Evolutionary conservation across 2,888 invertebrate genomes (phyloP).

Genomic region (Heteromyza rotundicornis): DNA sequence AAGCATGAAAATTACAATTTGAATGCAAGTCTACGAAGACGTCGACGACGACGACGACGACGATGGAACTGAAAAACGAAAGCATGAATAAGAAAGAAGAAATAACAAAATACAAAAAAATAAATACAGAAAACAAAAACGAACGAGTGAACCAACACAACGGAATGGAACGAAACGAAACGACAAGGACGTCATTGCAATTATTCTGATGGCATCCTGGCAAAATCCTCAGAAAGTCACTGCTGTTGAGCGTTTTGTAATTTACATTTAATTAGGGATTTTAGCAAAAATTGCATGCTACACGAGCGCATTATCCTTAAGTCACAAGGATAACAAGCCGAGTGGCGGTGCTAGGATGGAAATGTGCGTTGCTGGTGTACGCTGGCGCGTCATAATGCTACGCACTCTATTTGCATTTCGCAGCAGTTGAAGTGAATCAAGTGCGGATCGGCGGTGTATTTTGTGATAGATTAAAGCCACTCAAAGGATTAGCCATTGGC

Average conservation of each 20-base stretch:
- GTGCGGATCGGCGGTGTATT: background rate
- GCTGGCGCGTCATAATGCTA: background rate
- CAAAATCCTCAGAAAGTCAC: background rate
- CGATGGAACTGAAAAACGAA: background rate
- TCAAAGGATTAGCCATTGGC: constrained; percentile 37
- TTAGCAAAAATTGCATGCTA: constrained; percentile 39
- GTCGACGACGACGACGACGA: too few relatives aligned
- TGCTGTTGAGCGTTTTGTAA: constrained; percentile 48
- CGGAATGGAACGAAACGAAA: background rate
- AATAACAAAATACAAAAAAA: background rate
- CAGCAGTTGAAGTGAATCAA: constrained; percentile 6
- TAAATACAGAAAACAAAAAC: too few relatives aligned
- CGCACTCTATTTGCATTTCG: background rate
- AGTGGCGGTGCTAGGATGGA: constrained; percentile 5
- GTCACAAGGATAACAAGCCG: constrained; percentile 20
- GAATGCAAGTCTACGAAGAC: too few relatives aligned
- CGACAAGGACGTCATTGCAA: constrained; percentile 2
- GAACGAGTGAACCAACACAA: background rate
- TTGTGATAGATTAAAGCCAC: constrained; percentile 35
- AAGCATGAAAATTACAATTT: constrained; percentile 52
- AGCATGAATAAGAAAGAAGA: too few relatives aligned
- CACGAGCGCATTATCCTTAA: constrained; percentile 23
- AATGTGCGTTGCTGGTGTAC: background rate
- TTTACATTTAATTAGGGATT: constrained; percentile 52
- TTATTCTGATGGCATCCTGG: background rate